Evolutionary conservation across 1,140 invertebrate genomes (phyloP).

Genomic region (Bombyx mori): DNA sequence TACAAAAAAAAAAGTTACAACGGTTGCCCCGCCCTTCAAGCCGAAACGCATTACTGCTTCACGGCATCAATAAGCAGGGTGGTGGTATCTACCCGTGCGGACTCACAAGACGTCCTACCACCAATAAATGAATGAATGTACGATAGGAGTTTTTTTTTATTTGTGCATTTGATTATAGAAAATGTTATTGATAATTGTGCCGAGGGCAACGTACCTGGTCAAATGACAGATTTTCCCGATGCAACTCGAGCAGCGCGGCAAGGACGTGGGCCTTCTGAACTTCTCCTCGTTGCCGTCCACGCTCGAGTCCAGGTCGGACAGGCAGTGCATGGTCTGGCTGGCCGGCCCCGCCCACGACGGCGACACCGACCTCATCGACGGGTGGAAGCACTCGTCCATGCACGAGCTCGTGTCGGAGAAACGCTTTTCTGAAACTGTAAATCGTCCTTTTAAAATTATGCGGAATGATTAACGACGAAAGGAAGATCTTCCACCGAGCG

Average conservation of each 20-base stretch:
- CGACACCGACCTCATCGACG: conserved; percentile 47
- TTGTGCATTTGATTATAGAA: too few species aligned
- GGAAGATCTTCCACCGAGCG: too few species aligned
- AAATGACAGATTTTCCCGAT: conserved; percentile 81
- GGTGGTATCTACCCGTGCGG: too few species aligned
- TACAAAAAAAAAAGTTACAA: too few species aligned
- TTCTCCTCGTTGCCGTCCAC: conserved; percentile 46
- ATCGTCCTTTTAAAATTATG: neutral
- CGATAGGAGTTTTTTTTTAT: too few species aligned
- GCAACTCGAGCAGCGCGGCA: conserved; percentile 82
- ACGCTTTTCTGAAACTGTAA: conserved; percentile 51
- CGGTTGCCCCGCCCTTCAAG: too few species aligned
- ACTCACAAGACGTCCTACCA: too few species aligned
- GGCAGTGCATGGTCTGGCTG: conserved; percentile 60
- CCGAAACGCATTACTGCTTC: too few species aligned
- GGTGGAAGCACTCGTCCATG: conserved; percentile 52
- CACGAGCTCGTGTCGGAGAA: conserved; percentile 56
- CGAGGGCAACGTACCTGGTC: conserved; percentile 42
- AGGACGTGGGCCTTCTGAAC: conserved; percentile 50
- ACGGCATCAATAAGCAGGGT: too few species aligned
- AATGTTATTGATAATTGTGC: too few species aligned
- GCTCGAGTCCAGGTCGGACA: conserved; percentile 52
- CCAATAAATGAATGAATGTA: too few species aligned
- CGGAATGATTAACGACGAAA: too few species aligned
- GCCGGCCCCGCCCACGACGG: conserved; percentile 46